These are phyloP conservation scores for Coendou prehensilis DNA, from an alignment of 2,797 vertebrate species.

Conservation along the genomic window DNA sequence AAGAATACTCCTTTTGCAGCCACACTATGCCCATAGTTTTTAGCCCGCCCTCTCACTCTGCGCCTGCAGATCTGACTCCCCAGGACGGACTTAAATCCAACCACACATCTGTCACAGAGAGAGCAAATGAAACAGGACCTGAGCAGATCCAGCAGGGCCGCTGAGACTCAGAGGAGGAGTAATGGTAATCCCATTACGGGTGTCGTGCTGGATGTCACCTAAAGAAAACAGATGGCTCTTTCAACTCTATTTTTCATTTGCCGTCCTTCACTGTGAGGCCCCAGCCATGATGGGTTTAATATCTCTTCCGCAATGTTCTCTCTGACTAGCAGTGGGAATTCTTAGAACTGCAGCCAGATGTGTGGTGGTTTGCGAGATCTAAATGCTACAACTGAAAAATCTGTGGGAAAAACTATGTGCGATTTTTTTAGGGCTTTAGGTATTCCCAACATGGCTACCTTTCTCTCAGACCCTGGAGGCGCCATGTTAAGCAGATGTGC, in stretches of 20 bases:
- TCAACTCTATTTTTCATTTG: neutral
- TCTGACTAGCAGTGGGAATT: neutral
- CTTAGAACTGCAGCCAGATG: neutral
- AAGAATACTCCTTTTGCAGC: neutral
- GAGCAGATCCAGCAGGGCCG: neutral
- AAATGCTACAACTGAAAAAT: neutral
- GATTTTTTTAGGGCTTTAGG: neutral
- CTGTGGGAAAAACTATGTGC: neutral
- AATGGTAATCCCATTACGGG: neutral
- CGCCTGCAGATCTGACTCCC: neutral
- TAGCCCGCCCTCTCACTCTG: neutral
- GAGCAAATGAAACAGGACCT: neutral
- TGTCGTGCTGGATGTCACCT: neutral
- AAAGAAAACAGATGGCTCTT: neutral
- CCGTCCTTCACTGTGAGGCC: neutral
- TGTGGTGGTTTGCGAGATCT: neutral
- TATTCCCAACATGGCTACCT: no score
- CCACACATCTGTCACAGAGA: neutral
- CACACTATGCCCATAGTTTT: neutral
- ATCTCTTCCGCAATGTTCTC: no score
- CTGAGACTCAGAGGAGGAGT: neutral
- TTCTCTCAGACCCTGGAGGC: neutral
- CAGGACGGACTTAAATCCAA: neutral
- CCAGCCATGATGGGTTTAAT: no score
- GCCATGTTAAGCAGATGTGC: neutral